Base-by-base conservation (phyloP, 2,113 vertebrate species). In the Chlorodrepanis virens region DNA sequence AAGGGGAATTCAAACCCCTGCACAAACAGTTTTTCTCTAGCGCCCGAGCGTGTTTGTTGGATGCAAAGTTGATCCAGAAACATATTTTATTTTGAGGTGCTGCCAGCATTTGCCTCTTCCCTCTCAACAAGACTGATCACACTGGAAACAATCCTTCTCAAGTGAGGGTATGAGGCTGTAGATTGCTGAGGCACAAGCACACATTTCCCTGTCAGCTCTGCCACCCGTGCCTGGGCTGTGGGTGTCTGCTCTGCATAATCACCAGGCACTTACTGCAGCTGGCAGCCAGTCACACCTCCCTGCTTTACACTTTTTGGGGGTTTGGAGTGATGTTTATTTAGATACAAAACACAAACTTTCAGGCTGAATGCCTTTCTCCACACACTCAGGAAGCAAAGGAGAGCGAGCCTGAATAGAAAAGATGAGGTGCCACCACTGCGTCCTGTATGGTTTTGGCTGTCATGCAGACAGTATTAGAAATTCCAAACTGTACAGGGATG, bases 161-260 rank as follows among this genome's bases (percentile, higher is more conserved):
- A 91, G 68, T 6, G 72, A 83, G 76, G 74, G 57, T 71, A 29
- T 5, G 29, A 83, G 87, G 61, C 1, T 83, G 91, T 63, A n/a
- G 60, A 45, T 77, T 85, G 87, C 71, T 59, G 89, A 81, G 91
- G 67, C 94, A 91, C 76, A 92, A 23, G 31, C 78, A 54, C 57
- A 61, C 83, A 89, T 92, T 89, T 92, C 85, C 12, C 76, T 93
- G 87, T 91, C 94, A 94, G 92, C 25, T 9, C 87, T 86, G 93
- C 77, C 94, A 81, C 83, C 56, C 6, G 3, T 1, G 0, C 54
- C 89, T 44, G 5, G 80, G 84, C 6, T 81, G 83, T 50, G 94
- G 89, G 70, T 78, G 94, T 47, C 90, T 72, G 88, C 40, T 83
- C 42, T 83, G 64, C 91, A 84, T 79, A 37, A 83, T 76, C 94